These are phyloP conservation scores for Ciona savignyi DNA, from an alignment of 23 tunicate species.

Conservation along the genomic window DNA sequence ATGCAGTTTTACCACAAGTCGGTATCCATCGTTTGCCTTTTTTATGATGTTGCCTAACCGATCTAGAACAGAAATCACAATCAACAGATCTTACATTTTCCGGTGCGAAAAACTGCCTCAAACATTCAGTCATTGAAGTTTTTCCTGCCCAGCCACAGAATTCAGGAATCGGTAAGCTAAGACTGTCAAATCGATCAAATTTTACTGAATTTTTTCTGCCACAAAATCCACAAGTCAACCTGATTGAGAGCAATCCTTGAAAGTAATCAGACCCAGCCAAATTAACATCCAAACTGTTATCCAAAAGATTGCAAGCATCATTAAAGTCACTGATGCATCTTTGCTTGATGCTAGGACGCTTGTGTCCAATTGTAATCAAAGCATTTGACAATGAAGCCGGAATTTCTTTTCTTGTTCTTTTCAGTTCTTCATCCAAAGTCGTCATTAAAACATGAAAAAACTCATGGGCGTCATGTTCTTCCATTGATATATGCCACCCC, in stretches of 20 bases:
- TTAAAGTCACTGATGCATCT: too few relatives aligned
- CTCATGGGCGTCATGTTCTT: slow-evolving; percentile 92
- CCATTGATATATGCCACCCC: slow-evolving; percentile 77
- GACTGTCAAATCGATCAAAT: slow-evolving; percentile 64
- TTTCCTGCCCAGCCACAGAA: neutral
- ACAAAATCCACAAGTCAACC: slow-evolving; percentile 40
- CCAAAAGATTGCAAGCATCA: neutral
- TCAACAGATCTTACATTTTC: slow-evolving; percentile 41
- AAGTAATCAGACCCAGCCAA: slow-evolving; percentile 2
- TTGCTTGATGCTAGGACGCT: too few relatives aligned
- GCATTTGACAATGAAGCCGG: neutral
- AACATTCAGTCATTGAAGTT: slow-evolving; percentile 34
- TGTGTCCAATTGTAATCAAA: neutral
- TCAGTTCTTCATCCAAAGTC: slow-evolving; percentile 55
- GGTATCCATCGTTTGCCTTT: too few relatives aligned
- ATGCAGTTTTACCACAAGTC: neutral
- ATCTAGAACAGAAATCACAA: slow-evolving; percentile 34
- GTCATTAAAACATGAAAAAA: slow-evolving; percentile 59
- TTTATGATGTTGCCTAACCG: neutral
- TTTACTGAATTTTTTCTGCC: slow-evolving; percentile 45
- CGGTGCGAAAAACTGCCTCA: slow-evolving; percentile 28
- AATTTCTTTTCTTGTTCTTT: neutral
- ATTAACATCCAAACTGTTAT: neutral
- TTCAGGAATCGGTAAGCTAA: slow-evolving; percentile 41
- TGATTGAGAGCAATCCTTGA: slow-evolving; percentile 44